These are phyloP conservation scores for Zoanthus sansibaricus DNA, from an alignment of 92 coral and sea anemone genomes.

Conservation along the genomic window DNA sequence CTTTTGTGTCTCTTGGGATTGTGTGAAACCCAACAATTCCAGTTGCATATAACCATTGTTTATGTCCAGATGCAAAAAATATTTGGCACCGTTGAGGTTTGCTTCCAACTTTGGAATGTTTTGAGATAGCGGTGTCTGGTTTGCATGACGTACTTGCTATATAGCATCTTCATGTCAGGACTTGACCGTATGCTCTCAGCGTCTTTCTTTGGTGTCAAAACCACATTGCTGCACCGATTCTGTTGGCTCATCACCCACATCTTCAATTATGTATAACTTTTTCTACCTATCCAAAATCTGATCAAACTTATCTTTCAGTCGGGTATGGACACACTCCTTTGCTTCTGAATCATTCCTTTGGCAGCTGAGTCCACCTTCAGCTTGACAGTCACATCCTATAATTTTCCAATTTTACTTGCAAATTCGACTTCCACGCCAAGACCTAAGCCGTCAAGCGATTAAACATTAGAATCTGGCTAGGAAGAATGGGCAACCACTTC, in stretches of 20 bases:
- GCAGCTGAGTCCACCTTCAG: neutral
- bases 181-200: constrained; percentile 31
- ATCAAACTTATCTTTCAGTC: constrained; percentile 12
- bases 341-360: constrained; percentile 11
- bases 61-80: constrained; percentile 51
- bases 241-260: too few species aligned
- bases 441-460: too few species aligned
- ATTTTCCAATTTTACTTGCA: neutral
- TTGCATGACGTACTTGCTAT: constrained; percentile 27
- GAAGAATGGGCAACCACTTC: too few species aligned
- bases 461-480: too few species aligned
- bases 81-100: constrained; percentile 45
- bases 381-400: neutral
- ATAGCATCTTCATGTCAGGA: constrained; percentile 50
- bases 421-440: too few species aligned
- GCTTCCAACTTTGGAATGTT: constrained; percentile 15
- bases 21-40: neutral
- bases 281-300: constrained; percentile 9
- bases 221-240: too few species aligned
- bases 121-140: constrained; percentile 47
- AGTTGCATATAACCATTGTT: constrained; percentile 62
- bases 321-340: constrained; percentile 5
- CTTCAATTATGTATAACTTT: constrained; percentile 9
- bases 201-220: constrained; percentile 46
- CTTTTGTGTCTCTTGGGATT: too few species aligned